These are phyloP conservation scores for Platysteira castanea DNA, from an alignment of 2,113 vertebrate species.

Conservation along the genomic window DNA sequence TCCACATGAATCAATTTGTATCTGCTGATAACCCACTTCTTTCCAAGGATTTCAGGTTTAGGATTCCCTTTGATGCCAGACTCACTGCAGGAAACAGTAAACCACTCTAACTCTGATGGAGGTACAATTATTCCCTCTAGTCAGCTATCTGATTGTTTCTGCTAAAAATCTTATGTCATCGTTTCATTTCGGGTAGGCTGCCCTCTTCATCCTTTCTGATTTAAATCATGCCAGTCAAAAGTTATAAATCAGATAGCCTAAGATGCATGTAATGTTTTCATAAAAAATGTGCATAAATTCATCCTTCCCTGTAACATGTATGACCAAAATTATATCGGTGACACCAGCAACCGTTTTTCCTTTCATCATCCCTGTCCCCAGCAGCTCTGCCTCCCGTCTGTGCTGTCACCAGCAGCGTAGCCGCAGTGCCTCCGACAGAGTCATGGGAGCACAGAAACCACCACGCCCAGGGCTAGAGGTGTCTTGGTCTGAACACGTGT, in stretches of 20 bases:
- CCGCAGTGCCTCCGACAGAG: neutral
- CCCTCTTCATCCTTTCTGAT: neutral
- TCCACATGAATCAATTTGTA: conserved; percentile 10
- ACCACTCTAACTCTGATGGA: conserved; percentile 11
- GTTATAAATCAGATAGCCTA: neutral
- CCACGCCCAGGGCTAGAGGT: neutral
- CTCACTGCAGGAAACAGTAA: conserved; percentile 34
- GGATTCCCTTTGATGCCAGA: conserved; percentile 42
- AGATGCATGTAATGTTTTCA: neutral
- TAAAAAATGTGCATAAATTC: neutral
- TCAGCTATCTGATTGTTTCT: conserved; percentile 14
- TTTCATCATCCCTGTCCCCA: neutral
- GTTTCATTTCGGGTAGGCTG: neutral
- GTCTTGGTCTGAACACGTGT: neutral
- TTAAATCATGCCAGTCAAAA: neutral
- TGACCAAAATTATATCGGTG: accelerated
- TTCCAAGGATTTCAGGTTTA: conserved; percentile 4
- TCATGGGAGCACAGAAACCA: accelerated
- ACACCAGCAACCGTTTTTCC: neutral
- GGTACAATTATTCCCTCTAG: neutral
- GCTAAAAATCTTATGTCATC: neutral
- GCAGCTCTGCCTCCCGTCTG: neutral
- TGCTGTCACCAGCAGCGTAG: neutral
- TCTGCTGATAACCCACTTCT: conserved; percentile 37
- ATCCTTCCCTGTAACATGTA: neutral